Evolutionary conservation across 1,140 invertebrate species (phyloP).

Genomic region (Monomorium pharaonis): DNA sequence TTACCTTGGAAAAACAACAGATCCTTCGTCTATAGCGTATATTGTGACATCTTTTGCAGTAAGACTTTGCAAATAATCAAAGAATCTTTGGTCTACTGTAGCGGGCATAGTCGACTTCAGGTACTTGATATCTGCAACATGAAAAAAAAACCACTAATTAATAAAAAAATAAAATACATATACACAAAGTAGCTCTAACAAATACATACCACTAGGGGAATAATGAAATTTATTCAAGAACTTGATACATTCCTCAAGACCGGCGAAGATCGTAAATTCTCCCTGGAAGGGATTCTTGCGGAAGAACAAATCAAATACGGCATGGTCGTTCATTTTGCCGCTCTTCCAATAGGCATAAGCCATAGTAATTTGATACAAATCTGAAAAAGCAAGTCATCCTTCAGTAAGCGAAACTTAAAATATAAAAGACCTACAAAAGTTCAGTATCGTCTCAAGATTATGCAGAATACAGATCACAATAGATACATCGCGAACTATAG

Average conservation of each 20-base stretch:
- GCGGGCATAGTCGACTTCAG: conserved; percentile 93
- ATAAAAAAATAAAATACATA: conserved; percentile 42
- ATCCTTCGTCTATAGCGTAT: conserved; percentile 97
- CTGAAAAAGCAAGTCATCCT: conserved; percentile 86
- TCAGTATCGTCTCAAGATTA: neutral
- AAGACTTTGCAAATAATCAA: conserved; percentile 93
- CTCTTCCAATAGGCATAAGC: conserved; percentile 99
- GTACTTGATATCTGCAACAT: conserved; percentile 95
- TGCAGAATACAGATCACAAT: neutral
- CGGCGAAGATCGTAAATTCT: conserved; percentile 99
- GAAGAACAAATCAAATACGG: conserved; percentile 99
- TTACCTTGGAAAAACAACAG: conserved; percentile 98
- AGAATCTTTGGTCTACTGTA: conserved; percentile 96
- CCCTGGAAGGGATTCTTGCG: conserved; percentile 99
- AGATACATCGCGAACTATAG: neutral
- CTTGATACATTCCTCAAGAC: conserved; percentile 98
- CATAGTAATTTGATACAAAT: conserved; percentile 99
- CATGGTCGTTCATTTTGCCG: conserved; percentile 94
- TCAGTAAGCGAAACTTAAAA: neutral
- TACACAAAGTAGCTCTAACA: neutral
- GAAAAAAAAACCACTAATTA: neutral
- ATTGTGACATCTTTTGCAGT: conserved; percentile 95
- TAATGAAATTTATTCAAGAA: conserved; percentile 98
- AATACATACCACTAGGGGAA: conserved; percentile 93
- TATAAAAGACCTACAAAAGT: neutral